These are phyloP conservation scores for Rhynchonycteris naso DNA, from an alignment of 2,797 vertebrate species.

Conservation along the genomic window DNA sequence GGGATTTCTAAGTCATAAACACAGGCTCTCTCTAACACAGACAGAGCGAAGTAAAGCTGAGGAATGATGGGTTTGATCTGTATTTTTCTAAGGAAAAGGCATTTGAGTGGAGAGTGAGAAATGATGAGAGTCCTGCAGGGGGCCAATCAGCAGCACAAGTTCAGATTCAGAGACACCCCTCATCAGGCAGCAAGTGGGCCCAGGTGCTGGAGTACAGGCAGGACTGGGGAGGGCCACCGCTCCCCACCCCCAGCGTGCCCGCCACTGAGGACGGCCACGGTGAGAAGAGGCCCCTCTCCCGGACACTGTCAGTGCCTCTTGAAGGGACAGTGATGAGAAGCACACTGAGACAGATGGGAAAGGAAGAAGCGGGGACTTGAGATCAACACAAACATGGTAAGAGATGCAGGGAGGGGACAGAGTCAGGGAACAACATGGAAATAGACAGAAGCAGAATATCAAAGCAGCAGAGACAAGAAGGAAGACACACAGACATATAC, in stretches of 20 bases:
- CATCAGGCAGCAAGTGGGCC: not conserved
- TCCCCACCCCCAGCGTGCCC: not conserved
- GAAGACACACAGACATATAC: not conserved
- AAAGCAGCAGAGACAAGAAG: not conserved
- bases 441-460: not conserved
- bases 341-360: not conserved
- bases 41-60: not conserved
- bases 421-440: not conserved
- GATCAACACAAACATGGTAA: not conserved
- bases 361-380: accelerated
- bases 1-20: not conserved
- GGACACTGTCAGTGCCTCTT: not conserved
- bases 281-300: not conserved
- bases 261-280: accelerated
- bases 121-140: not conserved
- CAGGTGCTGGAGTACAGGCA: accelerated
- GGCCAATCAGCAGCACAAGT: not conserved
- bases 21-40: accelerated
- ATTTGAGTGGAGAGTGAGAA: not conserved
- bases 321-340: not conserved
- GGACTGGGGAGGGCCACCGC: not conserved
- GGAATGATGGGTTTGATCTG: not conserved
- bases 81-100: not conserved
- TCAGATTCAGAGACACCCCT: not conserved
- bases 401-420: not conserved